These are phyloP conservation scores for Tapirus indicus DNA, from an alignment of 2,797 vertebrate species.

Conservation along the genomic window DNA sequence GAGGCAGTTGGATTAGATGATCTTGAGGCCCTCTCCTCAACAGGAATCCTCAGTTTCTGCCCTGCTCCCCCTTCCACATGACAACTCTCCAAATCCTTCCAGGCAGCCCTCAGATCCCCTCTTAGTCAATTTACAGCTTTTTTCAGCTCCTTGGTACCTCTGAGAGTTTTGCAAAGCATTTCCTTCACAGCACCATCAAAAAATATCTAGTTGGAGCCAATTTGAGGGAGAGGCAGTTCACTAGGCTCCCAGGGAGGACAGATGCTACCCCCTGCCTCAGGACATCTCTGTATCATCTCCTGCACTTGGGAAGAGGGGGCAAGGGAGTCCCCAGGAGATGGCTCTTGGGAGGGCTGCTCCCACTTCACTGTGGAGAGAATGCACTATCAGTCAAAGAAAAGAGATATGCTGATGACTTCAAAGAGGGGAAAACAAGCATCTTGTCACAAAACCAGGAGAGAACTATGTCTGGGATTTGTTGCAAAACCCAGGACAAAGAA, in stretches of 20 bases:
- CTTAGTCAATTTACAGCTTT: conserved; percentile 28
- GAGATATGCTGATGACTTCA: background rate
- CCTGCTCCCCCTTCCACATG: background rate
- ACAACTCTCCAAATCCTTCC: background rate
- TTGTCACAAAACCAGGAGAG: background rate
- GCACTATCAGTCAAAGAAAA: background rate
- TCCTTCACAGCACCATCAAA: background rate
- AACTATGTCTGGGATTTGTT: background rate
- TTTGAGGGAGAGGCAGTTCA: background rate
- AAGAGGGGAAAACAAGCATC: background rate
- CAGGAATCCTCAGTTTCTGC: background rate
- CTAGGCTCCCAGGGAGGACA: background rate
- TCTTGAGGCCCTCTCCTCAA: background rate
- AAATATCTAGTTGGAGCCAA: background rate
- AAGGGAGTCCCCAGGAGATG: background rate
- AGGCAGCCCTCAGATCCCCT: background rate
- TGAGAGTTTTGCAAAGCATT: background rate
- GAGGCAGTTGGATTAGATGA: background rate
- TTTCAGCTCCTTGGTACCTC: background rate
- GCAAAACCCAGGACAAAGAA: background rate
- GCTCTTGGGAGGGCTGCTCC: rapidly evolving
- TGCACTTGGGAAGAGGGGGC: background rate
- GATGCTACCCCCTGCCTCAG: background rate
- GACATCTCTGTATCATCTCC: background rate
- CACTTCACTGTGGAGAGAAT: background rate